These are phyloP conservation scores for Xylota sylvarum DNA, from an alignment of 2,888 invertebrate genomes.

Conservation along the genomic window DNA sequence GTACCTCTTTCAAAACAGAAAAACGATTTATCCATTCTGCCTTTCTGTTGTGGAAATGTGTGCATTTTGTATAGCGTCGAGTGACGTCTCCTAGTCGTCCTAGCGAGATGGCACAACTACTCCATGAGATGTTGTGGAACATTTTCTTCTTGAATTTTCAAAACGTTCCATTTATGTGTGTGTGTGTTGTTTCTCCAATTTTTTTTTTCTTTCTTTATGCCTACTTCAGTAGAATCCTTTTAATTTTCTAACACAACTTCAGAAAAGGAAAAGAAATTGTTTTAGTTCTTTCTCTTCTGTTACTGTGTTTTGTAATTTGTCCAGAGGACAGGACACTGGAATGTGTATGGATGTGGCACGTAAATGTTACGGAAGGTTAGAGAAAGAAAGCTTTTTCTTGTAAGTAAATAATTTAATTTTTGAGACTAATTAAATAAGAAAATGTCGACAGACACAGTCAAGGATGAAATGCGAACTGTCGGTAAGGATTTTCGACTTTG, in stretches of 20 bases:
- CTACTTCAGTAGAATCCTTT: slow-evolving; percentile 59
- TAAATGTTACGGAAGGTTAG: slow-evolving; percentile 16
- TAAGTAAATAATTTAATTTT: slow-evolving; percentile 59
- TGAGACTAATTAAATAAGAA: slow-evolving; percentile 47
- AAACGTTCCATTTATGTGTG: slow-evolving; percentile 17
- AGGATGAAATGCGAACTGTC: slow-evolving; percentile 1
- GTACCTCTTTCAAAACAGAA: slow-evolving; percentile 24
- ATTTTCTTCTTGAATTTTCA: slow-evolving; percentile 52
- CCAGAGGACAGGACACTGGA: slow-evolving; percentile 9
- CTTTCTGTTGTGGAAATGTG: slow-evolving; percentile 55
- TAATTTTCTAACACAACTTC: slow-evolving; percentile 62
- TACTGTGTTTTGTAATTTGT: slow-evolving; percentile 41
- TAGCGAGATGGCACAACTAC: slow-evolving; percentile 53
- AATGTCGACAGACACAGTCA: neutral
- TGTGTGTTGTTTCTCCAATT: too few species aligned
- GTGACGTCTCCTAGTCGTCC: slow-evolving; percentile 56
- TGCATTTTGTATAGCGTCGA: slow-evolving; percentile 64
- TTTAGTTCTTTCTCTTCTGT: slow-evolving; percentile 39
- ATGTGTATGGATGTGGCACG: slow-evolving; percentile 27
- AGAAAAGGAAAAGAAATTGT: slow-evolving; percentile 47
- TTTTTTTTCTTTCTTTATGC: slow-evolving; percentile 23
- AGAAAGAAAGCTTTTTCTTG: slow-evolving; percentile 36
- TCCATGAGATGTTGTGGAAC: slow-evolving; percentile 64
- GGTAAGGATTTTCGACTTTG: neutral
- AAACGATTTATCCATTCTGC: slow-evolving; percentile 65